These are phyloP conservation scores for Brachionus angularis DNA, from an alignment of 1,140 invertebrate genomes.

Conservation along the genomic window DNA sequence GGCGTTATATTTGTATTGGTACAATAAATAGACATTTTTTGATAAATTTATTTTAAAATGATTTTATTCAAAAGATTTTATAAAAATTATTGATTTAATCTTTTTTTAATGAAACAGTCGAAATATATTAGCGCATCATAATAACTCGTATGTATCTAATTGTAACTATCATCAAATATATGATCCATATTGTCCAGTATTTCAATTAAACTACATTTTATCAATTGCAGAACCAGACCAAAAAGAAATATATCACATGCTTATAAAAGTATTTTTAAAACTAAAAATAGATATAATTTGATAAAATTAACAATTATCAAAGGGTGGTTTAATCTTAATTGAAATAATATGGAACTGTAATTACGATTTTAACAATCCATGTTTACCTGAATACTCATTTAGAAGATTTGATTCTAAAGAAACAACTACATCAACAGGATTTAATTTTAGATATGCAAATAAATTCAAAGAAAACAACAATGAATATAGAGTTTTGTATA, in stretches of 20 bases:
- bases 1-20: no score
- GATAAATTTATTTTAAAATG: no score
- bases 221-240: conserved; percentile 52
- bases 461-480: conserved; percentile 53
- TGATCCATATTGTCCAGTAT: conserved; percentile 61
- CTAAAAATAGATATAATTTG: conserved; percentile 4
- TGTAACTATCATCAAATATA: conserved; percentile 6
- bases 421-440: conserved; percentile 55
- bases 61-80: no score
- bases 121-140: conserved; percentile 13
- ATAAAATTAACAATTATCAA: no score
- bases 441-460: conserved; percentile 62
- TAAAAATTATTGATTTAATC: no score
- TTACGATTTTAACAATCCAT: conserved; percentile 58
- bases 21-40: background rate
- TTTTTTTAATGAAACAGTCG: no score
- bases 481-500: conserved; percentile 58
- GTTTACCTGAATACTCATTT: conserved; percentile 61
- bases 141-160: conserved; percentile 5
- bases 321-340: conserved; percentile 61
- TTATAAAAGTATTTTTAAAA: background rate
- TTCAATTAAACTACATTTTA: conserved; percentile 59
- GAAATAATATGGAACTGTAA: conserved; percentile 62
- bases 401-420: conserved; percentile 51
- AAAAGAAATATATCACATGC: conserved; percentile 46